Evolutionary conservation across 2,113 vertebrate genomes (phyloP).

Genomic region (Rhombomys opimus): DNA sequence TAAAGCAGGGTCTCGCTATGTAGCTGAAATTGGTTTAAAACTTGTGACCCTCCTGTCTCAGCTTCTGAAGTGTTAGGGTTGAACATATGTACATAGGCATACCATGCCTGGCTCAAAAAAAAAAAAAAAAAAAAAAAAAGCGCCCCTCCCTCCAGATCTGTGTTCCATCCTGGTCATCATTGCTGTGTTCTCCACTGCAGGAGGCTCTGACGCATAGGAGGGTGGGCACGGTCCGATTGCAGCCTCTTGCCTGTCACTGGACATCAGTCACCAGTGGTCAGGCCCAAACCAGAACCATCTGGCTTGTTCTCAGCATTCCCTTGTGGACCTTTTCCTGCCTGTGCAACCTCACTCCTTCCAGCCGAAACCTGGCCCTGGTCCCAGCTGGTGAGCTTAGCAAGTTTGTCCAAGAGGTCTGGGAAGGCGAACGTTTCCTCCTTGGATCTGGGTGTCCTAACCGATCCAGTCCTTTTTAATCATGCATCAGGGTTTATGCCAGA

Average conservation of each 20-base stretch:
- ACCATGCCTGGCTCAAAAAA: background rate
- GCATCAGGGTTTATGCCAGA: background rate
- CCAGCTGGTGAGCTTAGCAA: background rate
- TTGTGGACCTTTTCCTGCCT: background rate
- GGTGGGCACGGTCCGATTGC: background rate
- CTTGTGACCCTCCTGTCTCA: background rate
- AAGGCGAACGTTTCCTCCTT: background rate
- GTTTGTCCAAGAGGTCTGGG: background rate
- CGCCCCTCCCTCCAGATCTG: background rate
- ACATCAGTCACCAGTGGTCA: background rate
- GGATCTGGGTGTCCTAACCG: background rate
- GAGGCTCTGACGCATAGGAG: background rate
- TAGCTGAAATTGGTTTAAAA: background rate
- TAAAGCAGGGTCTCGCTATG: background rate
- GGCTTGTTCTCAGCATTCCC: background rate
- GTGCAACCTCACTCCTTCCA: background rate
- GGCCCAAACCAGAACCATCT: background rate
- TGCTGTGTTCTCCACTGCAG: background rate
- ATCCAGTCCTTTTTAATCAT: background rate
- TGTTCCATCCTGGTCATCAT: fast-evolving
- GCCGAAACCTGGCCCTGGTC: background rate
- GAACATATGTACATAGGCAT: background rate
- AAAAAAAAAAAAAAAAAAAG: background rate
- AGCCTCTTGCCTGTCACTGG: background rate
- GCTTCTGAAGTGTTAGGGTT: background rate